phyloP scores from a whole-genome alignment of 2,113 vertebrate genomes.

The Gavia stellata region DNA sequence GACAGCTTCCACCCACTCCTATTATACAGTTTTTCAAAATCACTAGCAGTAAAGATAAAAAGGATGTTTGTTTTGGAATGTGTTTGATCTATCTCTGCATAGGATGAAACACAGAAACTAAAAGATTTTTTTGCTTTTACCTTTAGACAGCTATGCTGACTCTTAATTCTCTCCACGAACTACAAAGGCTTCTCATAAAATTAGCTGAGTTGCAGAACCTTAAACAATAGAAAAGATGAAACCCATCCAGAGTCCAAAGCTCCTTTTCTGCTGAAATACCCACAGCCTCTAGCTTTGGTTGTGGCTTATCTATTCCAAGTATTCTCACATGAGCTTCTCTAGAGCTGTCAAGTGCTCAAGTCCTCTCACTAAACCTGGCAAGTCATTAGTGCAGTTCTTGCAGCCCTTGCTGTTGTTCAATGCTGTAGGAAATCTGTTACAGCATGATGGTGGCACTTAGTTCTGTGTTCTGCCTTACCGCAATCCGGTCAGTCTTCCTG shows the following conservation, averaged over 20 bases:
- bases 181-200: not conserved
- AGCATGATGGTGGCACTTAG: accelerated
- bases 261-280: not conserved
- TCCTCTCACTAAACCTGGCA: not conserved
- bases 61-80: not conserved
- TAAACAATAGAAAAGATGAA: not conserved
- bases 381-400: no score
- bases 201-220: not conserved
- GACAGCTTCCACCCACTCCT: not conserved
- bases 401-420: not conserved
- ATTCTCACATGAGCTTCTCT: not conserved
- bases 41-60: not conserved
- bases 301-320: not conserved
- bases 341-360: not conserved
- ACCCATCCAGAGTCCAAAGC: not conserved
- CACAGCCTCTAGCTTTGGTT: not conserved
- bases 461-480: not conserved
- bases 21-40: not conserved
- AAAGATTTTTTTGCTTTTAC: not conserved
- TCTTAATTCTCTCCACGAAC: not conserved
- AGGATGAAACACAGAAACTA: not conserved
- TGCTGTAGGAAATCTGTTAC: not conserved
- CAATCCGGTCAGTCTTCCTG: not conserved
- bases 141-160: not conserved
- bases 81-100: not conserved